Evolutionary conservation across 2,113 vertebrate genomes (phyloP), one percentile per base, ranked within the genome.

Genomic region (Albula glossodonta): DNA sequence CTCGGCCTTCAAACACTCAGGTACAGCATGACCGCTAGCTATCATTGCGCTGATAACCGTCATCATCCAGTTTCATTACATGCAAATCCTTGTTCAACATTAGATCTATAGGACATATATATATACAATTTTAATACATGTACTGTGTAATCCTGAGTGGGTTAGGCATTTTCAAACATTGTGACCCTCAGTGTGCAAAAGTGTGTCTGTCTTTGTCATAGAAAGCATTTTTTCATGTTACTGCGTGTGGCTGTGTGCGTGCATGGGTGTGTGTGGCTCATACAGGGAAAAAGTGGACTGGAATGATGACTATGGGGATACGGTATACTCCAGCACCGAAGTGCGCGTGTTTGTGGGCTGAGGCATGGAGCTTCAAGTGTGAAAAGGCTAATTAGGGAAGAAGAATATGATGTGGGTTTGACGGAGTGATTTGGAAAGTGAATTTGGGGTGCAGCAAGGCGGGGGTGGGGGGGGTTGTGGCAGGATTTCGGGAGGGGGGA

Each of bases 401-500:
- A 52, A 70, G 79, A 17, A 5, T 70, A 22, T 56, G 84, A 82
- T 82, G 49, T 78, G 60, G 83, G 63, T 63, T 22, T 63, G 60
- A 60, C 4, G 50, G 70, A n/a, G 22, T 74, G n/a, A n/a, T 74
- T 74, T n/a, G 70, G 70, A n/a, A 31, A n/a, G 70, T 80, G 84
- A 78, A 70, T 66, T 53, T 17, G 86, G 87, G 85, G 70, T 85
- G 77, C 83, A 82, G 83, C 82, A 80, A 7, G 53, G 74, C 81
- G 66, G 81, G 77, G 25, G 63, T 25, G 51, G 48, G 63, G 74
- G 56, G 56, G 4, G 31, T 41, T 56, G 53, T 51, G 86, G 85
- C 84, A 84, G 87, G 81, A 87, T 81, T 51, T 78, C 57, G 84
- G 86, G 87, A 85, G 70, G 86, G 77, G 86, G 85, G 85, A 81